Percentiles rank a stretch among this genome's conserved stretches.
Evolutionary conservation across 2,113 vertebrate genomes (phyloP).

Genomic region (Centrocercus urophasianus): DNA sequence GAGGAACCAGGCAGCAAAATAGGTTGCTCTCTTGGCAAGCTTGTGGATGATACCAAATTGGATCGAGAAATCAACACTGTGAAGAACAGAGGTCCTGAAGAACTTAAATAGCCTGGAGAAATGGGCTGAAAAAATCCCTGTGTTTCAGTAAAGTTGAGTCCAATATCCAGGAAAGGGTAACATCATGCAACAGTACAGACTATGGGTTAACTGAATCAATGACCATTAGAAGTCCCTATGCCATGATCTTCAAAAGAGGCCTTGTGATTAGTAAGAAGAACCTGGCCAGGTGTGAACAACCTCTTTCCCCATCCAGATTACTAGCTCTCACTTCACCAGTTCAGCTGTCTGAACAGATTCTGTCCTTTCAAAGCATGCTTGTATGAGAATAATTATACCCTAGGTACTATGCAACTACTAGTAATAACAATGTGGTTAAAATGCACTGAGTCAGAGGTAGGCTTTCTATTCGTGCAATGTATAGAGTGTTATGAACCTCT

Average conservation of each 20-base stretch:
- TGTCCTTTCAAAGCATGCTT: background rate
- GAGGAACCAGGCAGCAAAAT: accelerated
- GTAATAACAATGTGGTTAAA: background rate
- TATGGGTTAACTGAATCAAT: background rate
- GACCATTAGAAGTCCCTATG: background rate
- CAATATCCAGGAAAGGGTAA: background rate
- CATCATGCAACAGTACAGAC: accelerated
- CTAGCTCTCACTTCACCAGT: background rate
- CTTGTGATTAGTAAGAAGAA: background rate
- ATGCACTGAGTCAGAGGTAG: background rate
- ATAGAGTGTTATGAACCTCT: background rate
- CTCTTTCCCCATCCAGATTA: background rate
- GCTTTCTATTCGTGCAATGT: background rate
- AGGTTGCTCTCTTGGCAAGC: accelerated
- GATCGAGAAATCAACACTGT: accelerated
- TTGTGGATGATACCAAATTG: background rate
- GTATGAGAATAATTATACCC: background rate
- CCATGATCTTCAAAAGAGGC: background rate
- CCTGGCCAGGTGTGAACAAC: background rate
- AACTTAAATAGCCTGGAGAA: background rate
- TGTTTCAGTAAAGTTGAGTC: background rate
- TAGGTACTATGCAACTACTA: background rate
- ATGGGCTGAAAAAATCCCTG: accelerated
- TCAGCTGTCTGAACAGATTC: background rate
- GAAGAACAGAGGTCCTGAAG: no score